These are phyloP conservation scores for Phlogophora meticulosa DNA, from an alignment of 2,888 invertebrate genomes.

Conservation along the genomic window DNA sequence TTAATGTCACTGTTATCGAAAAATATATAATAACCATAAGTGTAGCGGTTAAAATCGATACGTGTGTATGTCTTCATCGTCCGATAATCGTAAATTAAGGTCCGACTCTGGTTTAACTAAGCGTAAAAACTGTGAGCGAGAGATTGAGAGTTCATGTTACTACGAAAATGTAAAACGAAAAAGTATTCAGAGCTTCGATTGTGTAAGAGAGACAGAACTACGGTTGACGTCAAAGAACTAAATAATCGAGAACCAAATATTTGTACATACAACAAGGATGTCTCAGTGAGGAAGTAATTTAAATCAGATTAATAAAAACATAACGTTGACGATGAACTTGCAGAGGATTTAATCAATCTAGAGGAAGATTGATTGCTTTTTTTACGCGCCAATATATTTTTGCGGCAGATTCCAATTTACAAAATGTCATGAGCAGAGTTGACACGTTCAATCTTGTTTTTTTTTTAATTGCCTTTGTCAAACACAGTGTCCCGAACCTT, in stretches of 20 bases:
- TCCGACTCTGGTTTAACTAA: conserved; percentile 83
- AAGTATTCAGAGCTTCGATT: conserved; percentile 68
- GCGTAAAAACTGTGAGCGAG: conserved; percentile 88
- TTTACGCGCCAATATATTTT: conserved; percentile 69
- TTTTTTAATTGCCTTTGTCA: conserved; percentile 77
- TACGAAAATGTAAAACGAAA: conserved; percentile 82
- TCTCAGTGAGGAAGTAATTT: conserved; percentile 67
- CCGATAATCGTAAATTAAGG: conserved; percentile 89
- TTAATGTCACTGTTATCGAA: conserved; percentile 77
- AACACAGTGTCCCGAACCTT: conserved; percentile 72
- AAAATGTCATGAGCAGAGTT: conserved; percentile 78
- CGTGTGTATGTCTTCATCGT: conserved; percentile 84
- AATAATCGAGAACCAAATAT: conserved; percentile 61
- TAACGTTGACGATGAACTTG: conserved; percentile 64
- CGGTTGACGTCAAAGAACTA: conserved; percentile 74
- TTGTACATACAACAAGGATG: conserved; percentile 53
- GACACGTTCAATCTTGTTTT: conserved; percentile 75
- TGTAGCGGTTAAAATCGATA: conserved; percentile 75
- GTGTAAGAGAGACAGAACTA: conserved; percentile 75
- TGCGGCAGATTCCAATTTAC: conserved; percentile 78
- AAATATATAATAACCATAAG: conserved; percentile 56
- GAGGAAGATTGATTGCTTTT: conserved; percentile 73
- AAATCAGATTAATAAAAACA: conserved; percentile 63
- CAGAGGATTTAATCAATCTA: conserved; percentile 67
- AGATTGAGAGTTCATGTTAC: conserved; percentile 89